Evolutionary conservation across 2,797 vertebrate species (phyloP).

Genomic region (Neostethus bicornis): DNA sequence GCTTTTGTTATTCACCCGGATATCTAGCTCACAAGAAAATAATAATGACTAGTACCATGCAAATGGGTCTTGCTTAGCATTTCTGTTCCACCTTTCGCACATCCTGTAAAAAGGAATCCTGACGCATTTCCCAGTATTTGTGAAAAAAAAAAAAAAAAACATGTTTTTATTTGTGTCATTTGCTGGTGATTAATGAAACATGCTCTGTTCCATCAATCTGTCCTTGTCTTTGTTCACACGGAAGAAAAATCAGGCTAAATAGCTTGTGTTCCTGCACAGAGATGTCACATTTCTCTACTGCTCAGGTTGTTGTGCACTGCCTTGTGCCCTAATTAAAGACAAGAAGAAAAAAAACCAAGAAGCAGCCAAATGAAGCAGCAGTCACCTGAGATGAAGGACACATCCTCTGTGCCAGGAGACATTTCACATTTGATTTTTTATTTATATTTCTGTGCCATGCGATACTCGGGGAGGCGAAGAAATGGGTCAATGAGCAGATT

Average conservation of each 20-base stretch:
- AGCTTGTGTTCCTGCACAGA: constrained; percentile 56
- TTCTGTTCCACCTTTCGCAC: background rate
- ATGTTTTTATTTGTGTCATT: constrained; percentile 40
- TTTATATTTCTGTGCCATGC: constrained; percentile 74
- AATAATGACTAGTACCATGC: background rate
- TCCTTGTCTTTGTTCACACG: constrained; percentile 68
- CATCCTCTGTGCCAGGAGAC: constrained; percentile 75
- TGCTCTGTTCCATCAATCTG: constrained; percentile 28
- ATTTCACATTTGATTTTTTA: constrained; percentile 77
- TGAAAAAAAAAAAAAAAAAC: background rate
- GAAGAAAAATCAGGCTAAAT: constrained; percentile 80
- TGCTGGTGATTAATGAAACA: constrained; percentile 56
- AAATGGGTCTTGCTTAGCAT: background rate
- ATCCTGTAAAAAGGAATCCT: background rate
- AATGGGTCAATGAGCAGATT: constrained; percentile 82
- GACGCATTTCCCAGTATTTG: background rate
- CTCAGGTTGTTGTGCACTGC: constrained; percentile 74
- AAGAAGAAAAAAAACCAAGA: constrained; percentile 41
- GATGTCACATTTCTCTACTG: constrained; percentile 51
- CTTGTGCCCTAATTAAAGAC: constrained; percentile 81
- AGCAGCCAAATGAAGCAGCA: constrained; percentile 71
- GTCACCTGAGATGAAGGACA: constrained; percentile 86
- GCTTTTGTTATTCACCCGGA: background rate
- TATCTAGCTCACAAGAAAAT: background rate
- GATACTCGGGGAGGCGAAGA: constrained; percentile 60